Evolutionary conservation across 35 echinoderm and acorn worm genomes (phyloP), one percentile per base, ranked within the genome.

Genomic region (Chiridota heheva): DNA sequence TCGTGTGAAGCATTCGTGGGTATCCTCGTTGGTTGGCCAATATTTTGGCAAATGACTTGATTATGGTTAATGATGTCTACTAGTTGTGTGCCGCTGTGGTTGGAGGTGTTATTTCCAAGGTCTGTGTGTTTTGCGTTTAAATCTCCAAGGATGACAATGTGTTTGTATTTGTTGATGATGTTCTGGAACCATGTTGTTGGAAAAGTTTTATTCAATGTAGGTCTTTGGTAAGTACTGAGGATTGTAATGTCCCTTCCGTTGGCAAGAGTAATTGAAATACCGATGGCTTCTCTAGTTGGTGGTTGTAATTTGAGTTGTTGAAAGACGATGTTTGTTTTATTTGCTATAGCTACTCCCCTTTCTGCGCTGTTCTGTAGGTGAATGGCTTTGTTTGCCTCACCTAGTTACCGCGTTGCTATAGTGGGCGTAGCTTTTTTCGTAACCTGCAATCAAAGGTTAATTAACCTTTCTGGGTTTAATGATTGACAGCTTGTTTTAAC

Each of bases 121-220:
- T 1, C 24, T 1, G 53, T 59, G 48, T 36, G 44, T 35, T 77
- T 77, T 24, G 46, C 32, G 73, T 77, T 77, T 12, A 77, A 31
- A 32, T 77, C 73, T 36, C 73, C 73, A 28, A 49, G 36, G 27
- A 77, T 55, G 70, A 73, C 51, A 2, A 59, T 53, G 47, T 77
- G 28, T 33, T 77, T 77, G 4, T 24, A 27, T 1, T 24, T 58
- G n/a, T 22, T 34, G 47, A 55, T 55, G 6, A 58, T 17, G 12
- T 2, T 24, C 0, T 30, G 47, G 31, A 77, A 20, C 13, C 55
- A 38, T 2, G 34, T 18, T 12, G 0, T 32, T 5, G 73, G 73
- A 12, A 77, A 77, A 5, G 18, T 24, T 1, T 55, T 17, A n/a
- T n/a, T n/a, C n/a, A n/a, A n/a, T 13, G 3, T 8, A 27, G 47